Conservation (phyloP, 2,888 invertebrate genomes). For the Escarpia spicata region DNA sequence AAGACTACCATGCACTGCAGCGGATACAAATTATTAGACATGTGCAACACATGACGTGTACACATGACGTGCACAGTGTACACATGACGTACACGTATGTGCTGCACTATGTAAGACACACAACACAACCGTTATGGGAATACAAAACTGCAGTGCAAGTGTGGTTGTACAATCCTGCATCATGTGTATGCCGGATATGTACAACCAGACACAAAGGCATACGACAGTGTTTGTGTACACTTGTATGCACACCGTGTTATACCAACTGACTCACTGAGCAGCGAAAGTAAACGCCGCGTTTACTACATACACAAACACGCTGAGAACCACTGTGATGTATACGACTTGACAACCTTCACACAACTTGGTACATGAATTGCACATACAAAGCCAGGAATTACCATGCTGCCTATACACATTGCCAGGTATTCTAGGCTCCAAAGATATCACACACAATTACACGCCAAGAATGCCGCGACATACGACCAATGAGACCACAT, state of each 20-base stretch:
- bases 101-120: not conserved
- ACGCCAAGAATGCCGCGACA: not conserved
- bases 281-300: not conserved
- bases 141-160: not conserved
- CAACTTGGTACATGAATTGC: not conserved
- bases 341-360: not conserved
- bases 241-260: not conserved
- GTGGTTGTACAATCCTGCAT: not conserved
- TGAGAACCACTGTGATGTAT: not conserved
- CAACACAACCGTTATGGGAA: not conserved
- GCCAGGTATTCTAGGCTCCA: not conserved
- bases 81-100: not conserved
- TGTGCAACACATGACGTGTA: not conserved
- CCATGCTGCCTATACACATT: not conserved
- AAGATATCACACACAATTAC: not conserved
- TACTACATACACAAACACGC: not conserved
- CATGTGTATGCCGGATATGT: not conserved
- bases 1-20: slow-evolving; percentile 2
- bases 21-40: not conserved
- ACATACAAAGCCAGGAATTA: not conserved
- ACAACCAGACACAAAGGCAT: not conserved
- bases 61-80: not conserved
- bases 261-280: not conserved
- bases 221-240: not conserved
- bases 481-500: not conserved